A percentile compares a stretch with the other conserved stretches of the same genome.
phyloP scores from a whole-genome alignment of 2,888 invertebrate genomes.

The Tetramorium bicarinatum region DNA sequence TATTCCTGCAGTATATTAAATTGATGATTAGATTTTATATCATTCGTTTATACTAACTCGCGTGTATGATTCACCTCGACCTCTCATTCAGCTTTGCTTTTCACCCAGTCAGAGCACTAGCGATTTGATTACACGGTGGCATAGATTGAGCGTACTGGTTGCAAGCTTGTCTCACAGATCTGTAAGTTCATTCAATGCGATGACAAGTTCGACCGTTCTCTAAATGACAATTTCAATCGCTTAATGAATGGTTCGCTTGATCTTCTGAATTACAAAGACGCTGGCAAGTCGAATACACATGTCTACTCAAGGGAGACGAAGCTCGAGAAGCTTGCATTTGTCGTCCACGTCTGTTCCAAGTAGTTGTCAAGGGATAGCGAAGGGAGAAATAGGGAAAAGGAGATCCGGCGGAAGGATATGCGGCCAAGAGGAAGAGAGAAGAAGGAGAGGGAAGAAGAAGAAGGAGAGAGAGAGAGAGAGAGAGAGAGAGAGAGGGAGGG shows the following conservation, averaged over 20 bases:
- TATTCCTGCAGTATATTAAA: neutral
- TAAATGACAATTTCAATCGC: slow-evolving; percentile 75
- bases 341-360: slow-evolving; percentile 65
- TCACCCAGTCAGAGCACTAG: neutral
- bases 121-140: slow-evolving; percentile 39
- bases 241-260: slow-evolving; percentile 68
- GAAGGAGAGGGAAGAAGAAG: neutral
- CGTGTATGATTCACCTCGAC: neutral
- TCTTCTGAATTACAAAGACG: slow-evolving; percentile 47
- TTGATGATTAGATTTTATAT: neutral
- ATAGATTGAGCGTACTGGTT: slow-evolving; percentile 35
- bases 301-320: slow-evolving; percentile 42
- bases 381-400: slow-evolving; percentile 41
- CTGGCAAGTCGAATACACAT: slow-evolving; percentile 59
- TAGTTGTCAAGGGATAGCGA: slow-evolving; percentile 52
- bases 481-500: neutral
- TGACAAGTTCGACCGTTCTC: slow-evolving; percentile 61
- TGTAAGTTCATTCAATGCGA: slow-evolving; percentile 30
- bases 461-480: neutral
- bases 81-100: neutral
- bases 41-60: neutral
- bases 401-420: slow-evolving; percentile 27
- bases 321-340: slow-evolving; percentile 46
- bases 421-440: slow-evolving; percentile 28
- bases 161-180: slow-evolving; percentile 25